Conservation (phyloP, 92 coral and sea anemone species). For the Zoanthus sansibaricus region DNA sequence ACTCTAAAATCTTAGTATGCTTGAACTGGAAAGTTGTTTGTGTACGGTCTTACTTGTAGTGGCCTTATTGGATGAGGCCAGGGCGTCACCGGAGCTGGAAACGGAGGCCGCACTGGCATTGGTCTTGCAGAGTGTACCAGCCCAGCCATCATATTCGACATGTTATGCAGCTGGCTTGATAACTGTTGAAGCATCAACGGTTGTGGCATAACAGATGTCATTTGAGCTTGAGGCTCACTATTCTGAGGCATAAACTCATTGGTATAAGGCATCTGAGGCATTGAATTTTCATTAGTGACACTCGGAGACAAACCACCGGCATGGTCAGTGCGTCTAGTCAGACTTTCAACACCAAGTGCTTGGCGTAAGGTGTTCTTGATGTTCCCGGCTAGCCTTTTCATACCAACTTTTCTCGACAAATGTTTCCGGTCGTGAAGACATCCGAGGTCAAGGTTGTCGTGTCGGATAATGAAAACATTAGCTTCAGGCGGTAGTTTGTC, state of each 20-base stretch:
- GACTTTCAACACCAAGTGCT: not conserved
- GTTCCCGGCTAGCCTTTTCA: not conserved
- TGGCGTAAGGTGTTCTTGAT: not conserved
- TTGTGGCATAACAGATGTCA: not conserved
- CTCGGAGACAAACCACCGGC: not conserved
- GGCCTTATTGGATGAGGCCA: not conserved
- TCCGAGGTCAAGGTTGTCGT: not conserved
- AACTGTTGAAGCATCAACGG: not conserved
- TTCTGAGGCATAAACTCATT: not conserved
- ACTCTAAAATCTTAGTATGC: not conserved
- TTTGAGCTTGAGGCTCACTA: not conserved
- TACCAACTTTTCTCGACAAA: not conserved
- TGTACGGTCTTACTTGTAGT: not conserved
- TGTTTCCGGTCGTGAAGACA: not conserved
- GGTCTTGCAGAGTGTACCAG: conserved; percentile 7
- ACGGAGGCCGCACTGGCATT: conserved; percentile 12
- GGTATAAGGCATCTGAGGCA: not conserved
- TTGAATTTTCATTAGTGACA: not conserved
- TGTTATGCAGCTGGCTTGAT: not conserved
- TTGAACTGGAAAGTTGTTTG: not conserved
- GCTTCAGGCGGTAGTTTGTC: not conserved
- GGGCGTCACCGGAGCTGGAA: conserved; percentile 9
- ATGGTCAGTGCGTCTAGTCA: not conserved
- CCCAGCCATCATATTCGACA: not conserved
- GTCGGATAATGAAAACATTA: not conserved